These are phyloP conservation scores for Arizona elegans DNA, from an alignment of 2,113 vertebrate species.

Conservation along the genomic window DNA sequence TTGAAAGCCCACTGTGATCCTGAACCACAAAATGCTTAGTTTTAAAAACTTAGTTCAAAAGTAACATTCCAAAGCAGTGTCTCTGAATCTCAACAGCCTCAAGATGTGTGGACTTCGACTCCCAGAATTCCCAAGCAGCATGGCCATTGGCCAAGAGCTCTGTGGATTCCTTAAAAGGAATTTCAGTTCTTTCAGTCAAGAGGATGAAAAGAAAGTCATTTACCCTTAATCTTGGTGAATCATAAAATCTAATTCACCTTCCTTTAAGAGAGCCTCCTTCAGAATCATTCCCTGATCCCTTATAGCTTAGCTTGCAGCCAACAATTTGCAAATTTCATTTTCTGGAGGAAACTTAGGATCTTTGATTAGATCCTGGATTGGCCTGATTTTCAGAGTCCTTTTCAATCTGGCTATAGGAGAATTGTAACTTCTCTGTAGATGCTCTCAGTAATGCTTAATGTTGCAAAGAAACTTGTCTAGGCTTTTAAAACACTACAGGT, in stretches of 20 bases:
- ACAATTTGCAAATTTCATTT: not conserved
- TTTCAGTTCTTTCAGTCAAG: not conserved
- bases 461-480: not conserved
- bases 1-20: not conserved
- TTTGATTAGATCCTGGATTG: not conserved
- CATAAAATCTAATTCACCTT: not conserved
- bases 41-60: not conserved
- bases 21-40: too few species aligned
- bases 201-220: not conserved
- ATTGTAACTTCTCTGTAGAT: not conserved
- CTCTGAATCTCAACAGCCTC: not conserved
- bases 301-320: not conserved
- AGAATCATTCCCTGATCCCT: not conserved
- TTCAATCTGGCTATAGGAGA: not conserved
- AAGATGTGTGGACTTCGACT: not conserved
- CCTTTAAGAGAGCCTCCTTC: not conserved
- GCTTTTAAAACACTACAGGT: not conserved
- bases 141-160: not conserved
- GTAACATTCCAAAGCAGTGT: not conserved
- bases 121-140: not conserved
- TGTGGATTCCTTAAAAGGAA: not conserved
- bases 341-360: not conserved
- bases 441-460: not conserved
- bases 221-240: not conserved
- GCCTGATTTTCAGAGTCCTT: not conserved